phyloP scores from a whole-genome alignment of 2,113 vertebrate species.

The Halichoeres trimaculatus region DNA sequence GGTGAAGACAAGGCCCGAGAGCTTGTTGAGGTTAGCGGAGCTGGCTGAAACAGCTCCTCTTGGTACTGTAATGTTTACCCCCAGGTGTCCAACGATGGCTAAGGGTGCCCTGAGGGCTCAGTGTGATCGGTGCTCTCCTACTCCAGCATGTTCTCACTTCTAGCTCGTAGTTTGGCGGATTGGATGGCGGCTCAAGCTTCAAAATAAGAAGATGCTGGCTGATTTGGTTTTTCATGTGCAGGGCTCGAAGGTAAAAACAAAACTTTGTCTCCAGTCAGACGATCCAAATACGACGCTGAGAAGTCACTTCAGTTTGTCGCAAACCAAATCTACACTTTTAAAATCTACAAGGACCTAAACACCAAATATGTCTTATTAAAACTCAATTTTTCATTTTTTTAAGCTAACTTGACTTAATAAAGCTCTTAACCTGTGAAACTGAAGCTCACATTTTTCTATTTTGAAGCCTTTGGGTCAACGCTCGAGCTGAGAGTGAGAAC shows the following conservation, averaged over 20 bases:
- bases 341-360: too few species aligned
- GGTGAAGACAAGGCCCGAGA: constrained; percentile 72
- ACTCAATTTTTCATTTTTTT: not conserved
- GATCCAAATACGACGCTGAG: too few species aligned
- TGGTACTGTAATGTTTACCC: constrained; percentile 88
- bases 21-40: constrained; percentile 75
- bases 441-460: not conserved
- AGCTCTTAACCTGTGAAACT: not conserved
- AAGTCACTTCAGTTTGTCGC: too few species aligned
- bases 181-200: not conserved
- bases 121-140: constrained; percentile 82
- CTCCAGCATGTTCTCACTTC: constrained; percentile 20
- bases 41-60: constrained; percentile 82
- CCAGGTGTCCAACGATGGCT: constrained; percentile 48
- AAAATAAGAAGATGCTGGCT: not conserved
- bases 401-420: not conserved
- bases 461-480: not conserved
- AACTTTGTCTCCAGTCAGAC: too few species aligned
- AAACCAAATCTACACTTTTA: too few species aligned
- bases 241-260: not conserved
- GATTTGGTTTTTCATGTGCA: not conserved
- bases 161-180: not conserved
- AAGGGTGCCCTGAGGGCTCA: constrained; percentile 48
- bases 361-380: not conserved
- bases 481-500: not conserved